These are phyloP conservation scores for Baronia brevicornis DNA, from an alignment of 2,888 invertebrate species.

Conservation along the genomic window DNA sequence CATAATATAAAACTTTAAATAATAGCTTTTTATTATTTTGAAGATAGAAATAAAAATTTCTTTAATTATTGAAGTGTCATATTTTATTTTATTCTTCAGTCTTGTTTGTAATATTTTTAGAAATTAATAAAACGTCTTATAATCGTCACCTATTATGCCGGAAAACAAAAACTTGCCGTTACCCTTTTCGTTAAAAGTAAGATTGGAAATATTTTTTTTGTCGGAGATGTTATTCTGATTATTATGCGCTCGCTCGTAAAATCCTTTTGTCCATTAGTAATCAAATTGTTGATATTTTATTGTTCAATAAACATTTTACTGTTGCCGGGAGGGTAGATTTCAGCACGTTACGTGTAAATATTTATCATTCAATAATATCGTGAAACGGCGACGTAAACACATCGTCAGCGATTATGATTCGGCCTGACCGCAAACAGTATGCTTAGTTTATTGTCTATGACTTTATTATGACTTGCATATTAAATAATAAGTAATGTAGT, in stretches of 20 bases:
- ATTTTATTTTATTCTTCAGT: no score
- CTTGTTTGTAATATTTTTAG: no score
- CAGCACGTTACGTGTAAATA: slow-evolving; percentile 4
- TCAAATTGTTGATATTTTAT: slow-evolving; percentile 48
- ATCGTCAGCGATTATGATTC: not conserved
- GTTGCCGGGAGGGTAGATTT: slow-evolving; percentile 28
- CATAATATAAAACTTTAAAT: no score
- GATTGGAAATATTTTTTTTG: slow-evolving; percentile 12
- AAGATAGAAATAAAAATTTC: no score
- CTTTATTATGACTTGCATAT: no score
- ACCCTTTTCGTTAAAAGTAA: slow-evolving; percentile 4
- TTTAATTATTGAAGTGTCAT: no score
- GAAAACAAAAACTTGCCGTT: not conserved
- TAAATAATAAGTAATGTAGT: no score
- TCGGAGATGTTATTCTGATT: slow-evolving; percentile 20
- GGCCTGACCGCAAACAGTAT: not conserved
- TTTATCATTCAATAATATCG: slow-evolving; percentile 4
- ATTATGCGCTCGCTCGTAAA: slow-evolving; percentile 31
- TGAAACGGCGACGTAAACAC: not conserved
- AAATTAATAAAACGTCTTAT: no score
- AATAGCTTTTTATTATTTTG: no score
- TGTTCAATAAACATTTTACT: slow-evolving; percentile 48
- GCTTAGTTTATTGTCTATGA: not conserved
- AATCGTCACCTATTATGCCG: no score
- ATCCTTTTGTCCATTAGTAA: slow-evolving; percentile 34